Base-by-base conservation (phyloP, 2,113 vertebrate genomes). In the Centrocercus urophasianus region DNA sequence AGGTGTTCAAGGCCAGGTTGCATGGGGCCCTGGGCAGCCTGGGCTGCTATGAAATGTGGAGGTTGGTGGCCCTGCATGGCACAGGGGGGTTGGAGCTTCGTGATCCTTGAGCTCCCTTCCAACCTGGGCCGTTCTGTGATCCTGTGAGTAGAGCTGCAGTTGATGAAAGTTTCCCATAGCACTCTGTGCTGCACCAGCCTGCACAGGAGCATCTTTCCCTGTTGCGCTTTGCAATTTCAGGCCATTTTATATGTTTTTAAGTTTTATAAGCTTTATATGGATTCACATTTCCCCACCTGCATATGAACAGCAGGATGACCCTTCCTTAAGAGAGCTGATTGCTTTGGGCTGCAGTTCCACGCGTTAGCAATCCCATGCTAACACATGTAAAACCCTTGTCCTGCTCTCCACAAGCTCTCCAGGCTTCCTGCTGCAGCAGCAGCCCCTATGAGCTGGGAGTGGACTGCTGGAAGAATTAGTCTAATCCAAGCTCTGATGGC, bases 201-300 rank as follows among this genome's bases (percentile, higher is more conserved):
- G 6, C 24, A 10, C 16, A 40, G 43, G 47, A 66, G 38, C 50
- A 87, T 22, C 61, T 24, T 24, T 59, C 36, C 48, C 66, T 1
- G 3, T 19, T 18, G 61, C 16, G 22, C 5, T 2, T 4, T 15
- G 11, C 10, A 7, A 32, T 8, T 27, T 50, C 54, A 56, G 43
- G 52, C 45, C 43, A 27, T 36, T 50, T 66, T 38, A 38, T 38
- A 38, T 38, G 38, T 38, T 38, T 38, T 38, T 38, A 38, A 38
- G 38, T 30, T 11, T 18, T 3, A 34, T 0, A 34, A 32, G n/a
- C 57, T 50, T n/a, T 16, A 21, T 3, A 38, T 0, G 25, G 32
- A 43, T 63, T 50, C 42, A 6, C 47, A 16, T 16, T 57, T 38
- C 54, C 30, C 50, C 13, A 45, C 64, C 57, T 65, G 28, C 52